Evolutionary conservation across 2,888 invertebrate species (phyloP).

Genomic region (Laspeyria flexula): DNA sequence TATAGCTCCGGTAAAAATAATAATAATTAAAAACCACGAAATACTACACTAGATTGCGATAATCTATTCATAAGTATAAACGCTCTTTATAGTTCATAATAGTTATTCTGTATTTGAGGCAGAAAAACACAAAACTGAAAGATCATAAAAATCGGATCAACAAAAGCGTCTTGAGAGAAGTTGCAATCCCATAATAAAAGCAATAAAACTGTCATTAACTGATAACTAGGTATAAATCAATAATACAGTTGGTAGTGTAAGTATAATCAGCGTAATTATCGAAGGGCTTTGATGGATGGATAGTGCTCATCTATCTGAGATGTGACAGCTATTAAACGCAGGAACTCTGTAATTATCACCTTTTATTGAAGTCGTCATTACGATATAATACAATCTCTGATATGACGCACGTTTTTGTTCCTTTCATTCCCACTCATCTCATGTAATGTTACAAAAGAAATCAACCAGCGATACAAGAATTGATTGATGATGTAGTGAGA

Average conservation of each 20-base stretch:
- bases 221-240: constrained; percentile 20
- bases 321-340: constrained; percentile 39
- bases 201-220: constrained; percentile 9
- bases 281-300: constrained; percentile 13
- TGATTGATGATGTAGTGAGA: too few relatives aligned
- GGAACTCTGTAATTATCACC: constrained; percentile 50
- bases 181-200: neutral
- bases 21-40: too few relatives aligned
- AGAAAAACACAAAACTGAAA: too few relatives aligned
- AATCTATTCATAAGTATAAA: too few relatives aligned
- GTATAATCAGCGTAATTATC: constrained; percentile 21
- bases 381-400: constrained; percentile 34
- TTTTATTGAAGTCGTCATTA: constrained; percentile 45
- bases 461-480: too few relatives aligned
- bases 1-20: too few relatives aligned
- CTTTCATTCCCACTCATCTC: neutral
- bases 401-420: constrained; percentile 22
- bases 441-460: neutral
- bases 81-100: too few relatives aligned
- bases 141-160: too few relatives aligned
- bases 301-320: constrained; percentile 23
- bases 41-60: too few relatives aligned
- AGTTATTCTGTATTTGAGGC: too few relatives aligned
- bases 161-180: too few relatives aligned
- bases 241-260: constrained; percentile 17